phyloP scores from a whole-genome alignment of 2,113 vertebrate genomes.

The Pterocles gutturalis region DNA sequence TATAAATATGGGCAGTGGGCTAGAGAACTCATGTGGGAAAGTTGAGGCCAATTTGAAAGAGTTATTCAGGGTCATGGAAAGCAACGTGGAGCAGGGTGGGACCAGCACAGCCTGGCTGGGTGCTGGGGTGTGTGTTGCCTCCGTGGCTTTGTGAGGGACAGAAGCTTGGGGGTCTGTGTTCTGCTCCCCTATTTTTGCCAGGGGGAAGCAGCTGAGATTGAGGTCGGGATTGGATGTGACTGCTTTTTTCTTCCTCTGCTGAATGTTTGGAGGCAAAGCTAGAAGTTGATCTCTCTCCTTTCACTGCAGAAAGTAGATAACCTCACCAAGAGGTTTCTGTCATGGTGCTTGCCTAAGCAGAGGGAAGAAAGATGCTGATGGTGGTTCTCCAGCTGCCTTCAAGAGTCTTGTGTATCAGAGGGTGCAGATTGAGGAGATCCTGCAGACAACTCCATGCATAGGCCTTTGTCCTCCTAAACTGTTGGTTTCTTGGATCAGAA shows the following conservation, averaged over 20 bases:
- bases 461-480: not conserved
- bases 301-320: not conserved
- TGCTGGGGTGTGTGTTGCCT: accelerated
- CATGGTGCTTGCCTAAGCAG: not conserved
- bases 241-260: not conserved
- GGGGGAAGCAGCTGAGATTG: not conserved
- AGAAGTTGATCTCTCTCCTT: not conserved
- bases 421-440: not conserved
- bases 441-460: not conserved
- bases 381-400: not conserved
- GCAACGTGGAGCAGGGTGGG: not conserved
- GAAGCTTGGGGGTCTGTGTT: not conserved
- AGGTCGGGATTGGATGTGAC: not conserved
- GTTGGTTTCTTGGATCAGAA: not conserved
- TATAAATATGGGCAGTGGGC: not conserved
- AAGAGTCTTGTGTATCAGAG: not conserved
- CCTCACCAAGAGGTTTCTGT: not conserved
- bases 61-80: not conserved
- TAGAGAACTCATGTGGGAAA: not conserved
- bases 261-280: not conserved
- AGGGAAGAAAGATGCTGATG: not conserved
- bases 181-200: not conserved
- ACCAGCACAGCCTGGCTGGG: not conserved
- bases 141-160: not conserved
- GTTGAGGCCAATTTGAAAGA: not conserved